Evolutionary conservation across 2,113 vertebrate species (phyloP), one percentile per base, ranked within the genome.

Genomic region (Apistogramma diplotaenia): DNA sequence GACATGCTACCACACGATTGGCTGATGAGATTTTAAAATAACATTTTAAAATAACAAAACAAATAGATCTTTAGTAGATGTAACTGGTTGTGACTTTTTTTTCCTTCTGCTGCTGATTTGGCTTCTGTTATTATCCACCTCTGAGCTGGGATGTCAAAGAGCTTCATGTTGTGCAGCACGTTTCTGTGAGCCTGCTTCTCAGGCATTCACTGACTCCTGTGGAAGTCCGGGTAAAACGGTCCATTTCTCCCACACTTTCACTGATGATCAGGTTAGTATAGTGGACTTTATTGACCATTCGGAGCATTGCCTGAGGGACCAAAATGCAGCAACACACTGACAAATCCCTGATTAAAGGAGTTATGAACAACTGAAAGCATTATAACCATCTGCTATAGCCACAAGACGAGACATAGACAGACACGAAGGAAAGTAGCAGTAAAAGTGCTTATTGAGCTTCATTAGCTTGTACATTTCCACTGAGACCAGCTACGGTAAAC

Each of bases 261-360:
- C 78, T 4, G 16, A 75, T 25, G 15, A 49, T 51, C 43, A 40
- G 6, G 0, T 10, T 12, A 23, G 2, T 78, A 8, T 25, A 11
- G n/a, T 16, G 57, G 43, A 35, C 21, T 18, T 65, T 21, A 82
- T 79, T 79, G 65, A 86, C 53, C 35, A 65, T 82, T 18, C 6
- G 21, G 21, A 43, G 1, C 12, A 3, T 59, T 37, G 33, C 13
- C n/a, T n/a, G 33, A 0, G 60, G 25, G 40, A 83, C 40, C 1
- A 16, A 11, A 13, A 21, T 70, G 19, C 29, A 59, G 43, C 61
- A 27, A 51, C 27, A 10, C 33, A n/a, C 40, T 4, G 46, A 78
- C 33, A 27, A 70, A 78, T 74, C 21, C 0, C 74, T 57, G 60
- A 61, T 78, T 74, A 79, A 61, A 74, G 25, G 65, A 77, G 31